Evolutionary conservation across 2,888 invertebrate genomes (phyloP), one percentile per base, ranked within the genome.

Genomic region (Drosophila nr. perissopoda): DNA sequence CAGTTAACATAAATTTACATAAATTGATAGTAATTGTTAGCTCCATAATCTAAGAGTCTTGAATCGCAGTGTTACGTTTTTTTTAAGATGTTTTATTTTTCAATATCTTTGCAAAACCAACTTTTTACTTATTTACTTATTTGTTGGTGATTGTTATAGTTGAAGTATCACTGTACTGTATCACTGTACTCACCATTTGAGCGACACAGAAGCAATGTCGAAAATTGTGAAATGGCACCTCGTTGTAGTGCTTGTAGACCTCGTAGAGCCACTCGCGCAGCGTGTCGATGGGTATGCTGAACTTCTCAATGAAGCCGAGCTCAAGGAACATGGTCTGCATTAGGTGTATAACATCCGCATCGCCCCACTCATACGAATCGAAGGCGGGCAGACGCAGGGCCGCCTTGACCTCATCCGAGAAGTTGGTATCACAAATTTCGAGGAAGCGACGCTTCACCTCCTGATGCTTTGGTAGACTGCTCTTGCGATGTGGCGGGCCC

Each of bases 201-300:
- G 97, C 95, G 78, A 97, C 97, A 94, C 97, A 97, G 93, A 97
- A 97, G 93, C 96, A 97, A 92, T 97, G 97, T 81, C 97, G 95
- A 93, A 97, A 97, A 94, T 97, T 97, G 93, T 97, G 97, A 93
- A 97, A 97, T 73, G 97, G 97, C 91, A 97, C 97, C 93, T 96
- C 96, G 93, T 97, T 96, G 94, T 97, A 97, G 92, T 96, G 96
- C 92, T 96, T 96, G 93, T 96, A 96, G 83, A 96, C 95, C 92
- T 96, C 95, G 91, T 95, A 96, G 62, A 96, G 94, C 94, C 96
- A 96, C 92, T 95, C 95, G 78, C 96, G 94, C 79, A 96, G 93
- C 67, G 95, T 95, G 70, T 94, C 94, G 88, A 96, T 94, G 91
- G 96, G 95, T 90, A 97, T 96, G 93, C 95, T 95, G 92, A 97